Evolutionary conservation across 2,797 vertebrate species (phyloP).

Genomic region (Halcyon badia): DNA sequence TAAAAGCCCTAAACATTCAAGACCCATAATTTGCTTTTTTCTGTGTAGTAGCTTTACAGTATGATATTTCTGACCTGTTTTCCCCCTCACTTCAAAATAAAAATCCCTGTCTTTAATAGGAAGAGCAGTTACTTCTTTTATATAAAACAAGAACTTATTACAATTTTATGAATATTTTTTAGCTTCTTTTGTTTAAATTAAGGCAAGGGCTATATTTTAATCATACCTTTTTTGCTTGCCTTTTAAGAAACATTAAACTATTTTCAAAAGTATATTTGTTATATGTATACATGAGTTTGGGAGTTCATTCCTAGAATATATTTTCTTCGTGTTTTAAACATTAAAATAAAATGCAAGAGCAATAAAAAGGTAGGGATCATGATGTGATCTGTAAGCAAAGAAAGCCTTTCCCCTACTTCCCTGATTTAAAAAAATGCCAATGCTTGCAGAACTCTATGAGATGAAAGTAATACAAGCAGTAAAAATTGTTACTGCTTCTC

Average conservation of each 20-base stretch:
- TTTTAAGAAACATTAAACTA: background rate
- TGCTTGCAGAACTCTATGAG: background rate
- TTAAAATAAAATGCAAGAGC: background rate
- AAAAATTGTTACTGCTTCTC: background rate
- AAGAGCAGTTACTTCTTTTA: background rate
- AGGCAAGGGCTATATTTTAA: background rate
- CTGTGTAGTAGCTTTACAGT: conserved; percentile 34
- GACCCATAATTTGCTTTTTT: conserved; percentile 30
- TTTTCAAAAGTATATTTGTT: background rate
- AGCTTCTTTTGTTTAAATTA: background rate
- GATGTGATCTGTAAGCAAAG: background rate
- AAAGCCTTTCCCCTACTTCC: background rate
- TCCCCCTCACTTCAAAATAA: background rate
- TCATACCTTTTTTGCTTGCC: background rate
- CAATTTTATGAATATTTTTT: background rate
- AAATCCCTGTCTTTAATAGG: background rate
- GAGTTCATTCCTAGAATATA: background rate
- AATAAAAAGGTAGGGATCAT: background rate
- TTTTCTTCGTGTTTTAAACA: background rate
- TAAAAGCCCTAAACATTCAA: conserved; percentile 49
- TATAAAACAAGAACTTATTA: background rate
- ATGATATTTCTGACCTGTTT: conserved; percentile 23
- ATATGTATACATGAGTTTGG: background rate
- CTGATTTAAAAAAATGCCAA: background rate
- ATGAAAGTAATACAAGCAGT: background rate